Percentiles rank a stretch among this genome's conserved stretches.
Conservation (phyloP, 2,888 invertebrate species). For the Dexiosoma caninum region DNA sequence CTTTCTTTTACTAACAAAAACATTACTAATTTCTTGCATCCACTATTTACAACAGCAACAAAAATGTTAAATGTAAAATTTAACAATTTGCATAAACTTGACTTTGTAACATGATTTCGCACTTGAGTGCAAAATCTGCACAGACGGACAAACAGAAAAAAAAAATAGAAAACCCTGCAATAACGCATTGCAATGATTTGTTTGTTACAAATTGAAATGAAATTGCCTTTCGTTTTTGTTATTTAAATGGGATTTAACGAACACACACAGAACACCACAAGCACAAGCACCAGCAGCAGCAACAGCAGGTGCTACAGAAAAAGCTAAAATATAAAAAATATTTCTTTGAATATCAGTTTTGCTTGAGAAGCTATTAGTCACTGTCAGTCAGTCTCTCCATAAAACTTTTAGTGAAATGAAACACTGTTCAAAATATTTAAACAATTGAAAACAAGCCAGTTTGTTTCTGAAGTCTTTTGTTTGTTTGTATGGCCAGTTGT, state of each 20-base stretch:
- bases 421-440: slow-evolving; percentile 1
- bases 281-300: background rate
- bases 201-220: slow-evolving; percentile 23
- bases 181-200: slow-evolving; percentile 40
- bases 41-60: no score
- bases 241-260: background rate
- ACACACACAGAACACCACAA: no score
- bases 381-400: slow-evolving; percentile 35
- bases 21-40: slow-evolving; percentile 1
- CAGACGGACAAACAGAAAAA: background rate
- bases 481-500: no score
- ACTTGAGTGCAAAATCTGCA: slow-evolving; percentile 55
- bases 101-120: slow-evolving; percentile 66
- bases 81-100: slow-evolving; percentile 63
- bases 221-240: slow-evolving; percentile 56
- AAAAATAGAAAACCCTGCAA: background rate
- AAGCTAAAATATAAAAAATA: background rate
- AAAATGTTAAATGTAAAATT: background rate
- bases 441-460: slow-evolving; percentile 15
- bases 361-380: slow-evolving; percentile 50
- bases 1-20: background rate
- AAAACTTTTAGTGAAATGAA: background rate
- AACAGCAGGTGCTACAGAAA: slow-evolving; percentile 49
- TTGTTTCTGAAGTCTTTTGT: slow-evolving; percentile 59
- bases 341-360: slow-evolving; percentile 7